Evolutionary conservation across 2,113 vertebrate species (phyloP), one percentile per base, ranked within the genome.

Genomic region (Alligator mississippiensis): DNA sequence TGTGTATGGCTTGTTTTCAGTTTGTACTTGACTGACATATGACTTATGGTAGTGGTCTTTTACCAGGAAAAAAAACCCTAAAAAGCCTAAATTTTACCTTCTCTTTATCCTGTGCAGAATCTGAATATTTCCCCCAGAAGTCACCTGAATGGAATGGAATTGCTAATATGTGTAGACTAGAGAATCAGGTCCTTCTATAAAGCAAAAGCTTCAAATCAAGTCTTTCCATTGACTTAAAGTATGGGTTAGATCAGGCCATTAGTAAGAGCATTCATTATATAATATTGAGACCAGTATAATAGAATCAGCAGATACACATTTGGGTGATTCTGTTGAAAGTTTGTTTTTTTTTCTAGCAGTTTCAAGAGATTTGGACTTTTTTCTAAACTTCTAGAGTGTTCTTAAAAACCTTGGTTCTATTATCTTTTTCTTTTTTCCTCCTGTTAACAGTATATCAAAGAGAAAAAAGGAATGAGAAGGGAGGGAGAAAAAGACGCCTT

Each of bases 381-480:
- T 96, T 75, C 66, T 90, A 85, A 93, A 80, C 30, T 88, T 92
- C 81, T 63, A 87, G 61, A 93, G 47, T 38, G 79, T 24, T 84
- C 66, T 81, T n/a, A 84, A 96, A 83, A 79, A 5, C 54, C 13
- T n/a, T 66, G 38, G 15, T 90, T 30, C 16, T 76, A 9, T 87
- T 91, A 92, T 89, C 68, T 77, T 91, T 94, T 86, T 62, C 83
- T 84, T 21, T n/a, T 68, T 77, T 87, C 38, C 63, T 30, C 47
- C 47, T 47, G 47, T 77, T 61, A 27, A 88, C 1, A 10, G 57
- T 47, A 70, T 15, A 12, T 87, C 61, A 19, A 6, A 89, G 90
- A 86, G 80, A 90, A 63, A 86, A 72, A 59, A 21, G 58, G 38
- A 80, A 16, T 68, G 76, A 68, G 61, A 30, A 21, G 58, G 30